A percentile compares a stretch with the other conserved stretches of the same genome.
Conservation (phyloP, 2,888 invertebrate species). For the Alloplasta piceator region DNA sequence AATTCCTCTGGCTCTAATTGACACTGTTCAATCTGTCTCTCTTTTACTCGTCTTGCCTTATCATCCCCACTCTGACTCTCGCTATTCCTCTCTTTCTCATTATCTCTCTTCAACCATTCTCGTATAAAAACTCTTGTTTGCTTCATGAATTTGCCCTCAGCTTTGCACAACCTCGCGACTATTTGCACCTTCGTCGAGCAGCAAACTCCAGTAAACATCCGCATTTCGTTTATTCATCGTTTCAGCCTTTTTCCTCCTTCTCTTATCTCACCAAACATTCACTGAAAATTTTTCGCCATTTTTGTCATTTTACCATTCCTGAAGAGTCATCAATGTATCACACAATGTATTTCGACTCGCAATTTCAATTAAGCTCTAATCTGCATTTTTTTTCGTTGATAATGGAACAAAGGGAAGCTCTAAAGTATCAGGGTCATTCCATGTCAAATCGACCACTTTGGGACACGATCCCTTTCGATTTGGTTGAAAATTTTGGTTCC, state of each 20-base stretch:
- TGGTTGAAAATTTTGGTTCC: no score
- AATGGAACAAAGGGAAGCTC: no score
- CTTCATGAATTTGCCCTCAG: slow-evolving; percentile 57
- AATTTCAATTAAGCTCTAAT: no score
- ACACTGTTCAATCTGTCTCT: slow-evolving; percentile 53
- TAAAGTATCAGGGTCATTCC: no score
- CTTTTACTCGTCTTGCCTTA: not conserved
- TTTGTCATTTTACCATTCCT: no score
- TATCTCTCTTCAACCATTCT: slow-evolving; percentile 19
- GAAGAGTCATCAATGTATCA: not conserved
- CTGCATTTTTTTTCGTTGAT: no score
- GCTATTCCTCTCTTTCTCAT: slow-evolving; percentile 20
- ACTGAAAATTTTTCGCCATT: no score
- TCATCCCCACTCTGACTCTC: slow-evolving; percentile 1
- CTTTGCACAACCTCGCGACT: slow-evolving; percentile 52
- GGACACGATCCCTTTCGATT: no score
- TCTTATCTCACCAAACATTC: slow-evolving; percentile 6
- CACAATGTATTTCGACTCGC: no score
- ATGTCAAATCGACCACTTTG: no score
- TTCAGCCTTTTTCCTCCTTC: slow-evolving; percentile 20
- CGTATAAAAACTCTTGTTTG: slow-evolving; percentile 59
- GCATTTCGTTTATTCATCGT: slow-evolving; percentile 56
- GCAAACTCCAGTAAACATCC: slow-evolving; percentile 55
- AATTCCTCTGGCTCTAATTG: slow-evolving; percentile 63
- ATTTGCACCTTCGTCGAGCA: slow-evolving; percentile 53